Base-by-base conservation (phyloP, 1,140 invertebrate species). In the Drosophila suzukii region DNA sequence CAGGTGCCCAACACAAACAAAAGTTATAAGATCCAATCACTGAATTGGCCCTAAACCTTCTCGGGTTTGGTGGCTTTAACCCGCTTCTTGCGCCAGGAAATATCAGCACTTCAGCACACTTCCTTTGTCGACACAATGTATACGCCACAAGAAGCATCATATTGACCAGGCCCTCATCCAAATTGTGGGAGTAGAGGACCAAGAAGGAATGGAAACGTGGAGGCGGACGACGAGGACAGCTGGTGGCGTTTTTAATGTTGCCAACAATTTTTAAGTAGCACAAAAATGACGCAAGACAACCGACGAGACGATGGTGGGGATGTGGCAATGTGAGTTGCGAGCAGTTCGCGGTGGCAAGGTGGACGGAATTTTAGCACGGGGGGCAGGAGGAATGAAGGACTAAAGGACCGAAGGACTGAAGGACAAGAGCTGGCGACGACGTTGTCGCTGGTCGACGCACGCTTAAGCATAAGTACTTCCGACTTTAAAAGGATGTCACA, bases 401-500 rank as follows among this genome's bases (percentile, higher is more conserved):
- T 11, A n/a, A 15, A 56, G 55, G 24, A 7, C 24, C 5, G 12
- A 32, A 24, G 50, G 24, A 12, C 27, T 36, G 36, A 56, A n/a
- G 53, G 20, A 30, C 38, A 43, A 15, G 50, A 55, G 32, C 30
- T 53, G 50, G 49, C 73, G 39, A 56, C 61, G 53, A 50, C 72
- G 68, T 62, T 32, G 55, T 34, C 70, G 54, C 51, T 62, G 51
- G 66, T 57, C 82, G 79, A 84, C 85, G 90, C 84, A 90, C 81
- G 89, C 89, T 91, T 91, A 90, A 91, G 76, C 88, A 90, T 91
- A 91, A 91, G 89, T 91, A 91, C 89, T 91, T 91, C 89, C 89
- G 89, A 91, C 89, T 91, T 91, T 91, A 91, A 91, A 91, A 91
- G 89, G 85, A 91, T 91, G 89, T 91, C 89, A 91, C 89, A 90